Evolutionary conservation across 1,140 invertebrate species (phyloP).

Genomic region (Megathymus violae): DNA sequence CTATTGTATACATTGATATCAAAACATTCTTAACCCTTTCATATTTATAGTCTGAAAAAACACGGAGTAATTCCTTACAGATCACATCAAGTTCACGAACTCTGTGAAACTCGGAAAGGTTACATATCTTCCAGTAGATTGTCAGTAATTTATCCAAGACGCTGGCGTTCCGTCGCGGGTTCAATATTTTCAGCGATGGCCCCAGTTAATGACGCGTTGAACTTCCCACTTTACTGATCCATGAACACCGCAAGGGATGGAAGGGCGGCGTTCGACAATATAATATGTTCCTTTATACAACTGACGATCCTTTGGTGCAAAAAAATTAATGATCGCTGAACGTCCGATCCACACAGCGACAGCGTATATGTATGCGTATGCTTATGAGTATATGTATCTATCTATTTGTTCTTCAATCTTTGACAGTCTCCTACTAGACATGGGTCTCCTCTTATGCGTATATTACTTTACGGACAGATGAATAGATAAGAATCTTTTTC

Average conservation of each 20-base stretch:
- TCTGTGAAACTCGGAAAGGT: conserved; percentile 1
- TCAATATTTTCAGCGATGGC: conserved; percentile 56
- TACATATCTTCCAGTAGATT: conserved; percentile 29
- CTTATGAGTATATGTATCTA: too few species aligned
- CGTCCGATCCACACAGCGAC: too few species aligned
- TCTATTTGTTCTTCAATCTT: too few species aligned
- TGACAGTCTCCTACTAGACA: too few species aligned
- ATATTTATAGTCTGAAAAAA: background rate
- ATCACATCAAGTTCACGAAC: background rate
- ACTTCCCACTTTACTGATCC: conserved; percentile 60
- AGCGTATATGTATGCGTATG: too few species aligned
- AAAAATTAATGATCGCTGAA: background rate
- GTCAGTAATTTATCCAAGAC: conserved; percentile 38
- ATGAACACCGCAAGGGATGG: conserved; percentile 42
- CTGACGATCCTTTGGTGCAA: background rate
- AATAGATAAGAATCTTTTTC: too few species aligned
- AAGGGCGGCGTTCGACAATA: conserved; percentile 33
- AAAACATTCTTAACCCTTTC: background rate
- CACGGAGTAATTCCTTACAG: conserved; percentile 3
- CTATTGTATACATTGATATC: too few species aligned
- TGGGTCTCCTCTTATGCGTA: too few species aligned
- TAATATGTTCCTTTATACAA: conserved; percentile 1
- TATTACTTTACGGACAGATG: too few species aligned
- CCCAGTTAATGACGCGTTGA: conserved; percentile 60
- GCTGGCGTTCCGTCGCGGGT: conserved; percentile 25